phyloP scores from a whole-genome alignment of 1,140 invertebrate species.

The Hypothenemus hampei region DNA sequence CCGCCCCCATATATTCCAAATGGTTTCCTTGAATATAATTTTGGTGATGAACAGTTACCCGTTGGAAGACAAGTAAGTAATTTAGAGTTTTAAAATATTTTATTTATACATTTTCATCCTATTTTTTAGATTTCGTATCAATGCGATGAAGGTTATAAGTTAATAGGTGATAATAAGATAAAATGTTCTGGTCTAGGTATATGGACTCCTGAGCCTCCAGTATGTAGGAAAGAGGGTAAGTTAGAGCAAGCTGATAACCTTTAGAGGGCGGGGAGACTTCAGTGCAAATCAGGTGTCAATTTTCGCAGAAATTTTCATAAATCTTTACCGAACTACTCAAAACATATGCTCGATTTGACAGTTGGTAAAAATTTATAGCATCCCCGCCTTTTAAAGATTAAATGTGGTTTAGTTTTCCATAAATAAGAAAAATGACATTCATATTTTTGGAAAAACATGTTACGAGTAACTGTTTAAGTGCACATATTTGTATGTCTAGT shows the following conservation, averaged over 20 bases:
- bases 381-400: background rate
- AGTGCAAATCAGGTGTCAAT: background rate
- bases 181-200: conserved; percentile 45
- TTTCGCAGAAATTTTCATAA: no score
- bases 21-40: background rate
- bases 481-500: no score
- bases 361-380: background rate
- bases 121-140: conserved; percentile 42
- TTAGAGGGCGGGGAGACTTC: background rate
- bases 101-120: background rate
- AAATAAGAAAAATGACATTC: no score
- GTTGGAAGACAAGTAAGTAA: background rate
- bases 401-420: no score
- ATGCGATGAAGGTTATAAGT: conserved; percentile 45
- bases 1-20: background rate
- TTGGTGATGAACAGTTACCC: background rate
- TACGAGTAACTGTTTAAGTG: no score
- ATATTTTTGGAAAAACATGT: no score
- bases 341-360: no score
- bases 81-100: background rate
- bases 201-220: conserved; percentile 43
- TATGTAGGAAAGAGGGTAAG: background rate
- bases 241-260: background rate
- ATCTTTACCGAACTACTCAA: no score
- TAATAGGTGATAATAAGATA: conserved; percentile 41